These are phyloP conservation scores for Dicentrarchus labrax DNA, from an alignment of 2,113 vertebrate species.

Conservation along the genomic window DNA sequence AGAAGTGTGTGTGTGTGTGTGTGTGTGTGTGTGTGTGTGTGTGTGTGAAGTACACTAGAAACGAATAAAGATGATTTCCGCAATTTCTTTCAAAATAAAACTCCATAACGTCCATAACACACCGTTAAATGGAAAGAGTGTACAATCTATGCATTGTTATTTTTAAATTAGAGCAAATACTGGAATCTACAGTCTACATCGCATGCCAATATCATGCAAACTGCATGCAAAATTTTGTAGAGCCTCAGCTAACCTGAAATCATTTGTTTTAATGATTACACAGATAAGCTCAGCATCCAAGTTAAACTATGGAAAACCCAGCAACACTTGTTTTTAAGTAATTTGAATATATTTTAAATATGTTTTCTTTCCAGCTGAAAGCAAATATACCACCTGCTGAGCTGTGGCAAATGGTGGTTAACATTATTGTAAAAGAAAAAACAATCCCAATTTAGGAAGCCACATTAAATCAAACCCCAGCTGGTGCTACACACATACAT, in stretches of 20 bases:
- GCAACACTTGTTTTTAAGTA: background rate
- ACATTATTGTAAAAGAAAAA: background rate
- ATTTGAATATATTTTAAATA: background rate
- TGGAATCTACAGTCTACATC: background rate
- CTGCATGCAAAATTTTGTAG: background rate
- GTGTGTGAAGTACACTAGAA: background rate
- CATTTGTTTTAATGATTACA: background rate
- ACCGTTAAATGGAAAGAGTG: background rate
- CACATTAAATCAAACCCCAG: background rate
- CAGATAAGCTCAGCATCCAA: background rate
- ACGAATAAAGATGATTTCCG: slow-evolving; percentile 30
- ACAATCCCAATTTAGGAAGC: background rate
- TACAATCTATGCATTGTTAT: background rate
- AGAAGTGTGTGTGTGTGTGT: slow-evolving; percentile 8
- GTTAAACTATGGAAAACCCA: background rate
- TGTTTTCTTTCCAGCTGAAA: background rate
- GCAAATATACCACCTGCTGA: background rate
- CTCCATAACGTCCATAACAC: too few relatives aligned
- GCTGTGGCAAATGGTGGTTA: background rate
- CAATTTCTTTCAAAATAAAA: slow-evolving; percentile 65
- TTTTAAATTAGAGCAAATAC: background rate
- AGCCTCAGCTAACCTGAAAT: too few relatives aligned
- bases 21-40: slow-evolving; percentile 6
- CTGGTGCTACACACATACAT: background rate
- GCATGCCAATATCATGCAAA: background rate